Conservation (phyloP, 1,140 invertebrate genomes). For the Psix sp. region DNA sequence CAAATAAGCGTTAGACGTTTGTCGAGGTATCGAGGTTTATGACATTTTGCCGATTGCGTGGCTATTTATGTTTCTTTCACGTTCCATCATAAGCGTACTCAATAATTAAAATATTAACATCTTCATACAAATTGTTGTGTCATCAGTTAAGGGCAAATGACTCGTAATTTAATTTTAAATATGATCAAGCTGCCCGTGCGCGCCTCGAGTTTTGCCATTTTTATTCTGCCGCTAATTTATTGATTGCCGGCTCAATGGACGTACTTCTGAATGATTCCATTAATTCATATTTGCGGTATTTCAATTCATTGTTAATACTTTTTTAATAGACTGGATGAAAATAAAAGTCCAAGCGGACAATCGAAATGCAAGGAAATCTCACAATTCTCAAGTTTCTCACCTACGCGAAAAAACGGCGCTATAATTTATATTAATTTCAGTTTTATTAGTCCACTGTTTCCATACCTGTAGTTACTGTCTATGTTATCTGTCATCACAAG, state of each 20-base stretch:
- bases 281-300: too few species aligned
- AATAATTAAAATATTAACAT: conserved; percentile 20
- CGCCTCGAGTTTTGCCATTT: too few species aligned
- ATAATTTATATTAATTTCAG: conserved; percentile 33
- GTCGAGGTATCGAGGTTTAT: conserved; percentile 56
- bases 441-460: conserved; percentile 14
- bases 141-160: too few species aligned
- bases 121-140: conserved; percentile 20
- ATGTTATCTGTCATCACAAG: conserved; percentile 33
- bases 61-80: conserved; percentile 46
- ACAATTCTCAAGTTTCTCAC: conserved; percentile 1
- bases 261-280: too few species aligned
- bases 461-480: conserved; percentile 22
- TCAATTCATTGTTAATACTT: too few species aligned
- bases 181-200: too few species aligned
- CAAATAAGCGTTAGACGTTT: conserved; percentile 56
- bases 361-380: too few species aligned
- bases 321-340: too few species aligned
- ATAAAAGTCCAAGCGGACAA: too few species aligned
- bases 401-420: not conserved
- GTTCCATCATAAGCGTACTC: conserved; percentile 33
- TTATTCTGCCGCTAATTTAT: too few species aligned
- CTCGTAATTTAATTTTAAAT: too few species aligned
- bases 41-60: conserved; percentile 46
- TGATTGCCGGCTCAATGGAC: too few species aligned